Evolutionary conservation across 2,797 vertebrate species (phyloP), one percentile per base, ranked within the genome.

Genomic region (Ceyx erithaca): DNA sequence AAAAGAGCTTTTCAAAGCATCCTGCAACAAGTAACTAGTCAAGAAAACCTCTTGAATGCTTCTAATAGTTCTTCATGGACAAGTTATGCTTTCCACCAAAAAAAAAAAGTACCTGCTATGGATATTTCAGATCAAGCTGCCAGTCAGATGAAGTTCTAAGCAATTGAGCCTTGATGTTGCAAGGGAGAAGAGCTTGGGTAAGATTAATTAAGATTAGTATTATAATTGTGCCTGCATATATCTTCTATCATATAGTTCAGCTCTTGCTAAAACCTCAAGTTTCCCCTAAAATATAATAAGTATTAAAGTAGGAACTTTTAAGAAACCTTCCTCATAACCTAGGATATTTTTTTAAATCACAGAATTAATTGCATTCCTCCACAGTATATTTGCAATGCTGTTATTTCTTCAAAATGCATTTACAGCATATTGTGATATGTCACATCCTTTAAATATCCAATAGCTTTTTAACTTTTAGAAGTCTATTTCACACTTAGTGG

Each of bases 371-470:
- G 76, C 80, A 61, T 92, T 48, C 52, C 54, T 93, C 57, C n/a
- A 41, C 85, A 87, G 68, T 73, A 51, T 73, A 64, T 84, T 84
- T 91, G 85, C 86, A 85, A 55, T 85, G 82, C 87, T 81, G 73
- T 90, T 93, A 80, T 86, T 92, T 79, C 80, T 93, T 94, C 86
- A 94, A 93, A 92, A 91, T 94, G 85, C 52, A 61, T 92, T 92
- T 90, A 62, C 63, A 96, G 79, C 89, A 85, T 92, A 95, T 80
- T 96, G 91, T 80, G 90, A 55, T 87, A 87, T 87, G 85, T 94
- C 89, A 88, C 83, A 86, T 89, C 80, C 85, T 96, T 96, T 95
- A 96, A 95, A 95, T 95, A 95, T 86, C 92, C 94, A 93, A 55
- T 95, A 82, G 94, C 87, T 94, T 95, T 94, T 95, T 94, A 85